Evolutionary conservation across 2,888 invertebrate genomes (phyloP).

Genomic region (Nomada fucata): DNA sequence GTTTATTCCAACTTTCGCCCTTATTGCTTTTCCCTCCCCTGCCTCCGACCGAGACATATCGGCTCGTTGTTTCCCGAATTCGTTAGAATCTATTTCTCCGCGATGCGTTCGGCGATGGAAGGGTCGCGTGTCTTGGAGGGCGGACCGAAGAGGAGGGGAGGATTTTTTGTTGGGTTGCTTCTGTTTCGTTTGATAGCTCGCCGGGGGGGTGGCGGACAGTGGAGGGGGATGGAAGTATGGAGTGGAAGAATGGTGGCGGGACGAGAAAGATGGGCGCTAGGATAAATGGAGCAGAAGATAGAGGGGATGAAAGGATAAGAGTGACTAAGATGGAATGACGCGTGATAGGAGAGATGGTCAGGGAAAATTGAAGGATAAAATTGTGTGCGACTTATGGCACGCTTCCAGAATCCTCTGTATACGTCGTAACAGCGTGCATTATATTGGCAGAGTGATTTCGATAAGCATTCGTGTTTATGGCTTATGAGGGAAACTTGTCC

Average conservation of each 20-base stretch:
- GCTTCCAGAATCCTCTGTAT: conserved; percentile 28
- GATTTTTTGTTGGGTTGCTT: not conserved
- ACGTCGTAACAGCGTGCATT: conserved; percentile 9
- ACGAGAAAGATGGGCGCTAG: conserved; percentile 15
- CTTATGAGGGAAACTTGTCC: conserved; percentile 4
- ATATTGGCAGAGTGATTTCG: conserved; percentile 12
- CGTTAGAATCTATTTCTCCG: not conserved
- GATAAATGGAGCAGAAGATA: conserved; percentile 29
- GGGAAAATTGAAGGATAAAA: conserved; percentile 52
- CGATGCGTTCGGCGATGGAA: not conserved
- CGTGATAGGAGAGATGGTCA: conserved; percentile 26
- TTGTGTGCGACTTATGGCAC: conserved; percentile 55
- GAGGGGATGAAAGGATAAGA: not conserved
- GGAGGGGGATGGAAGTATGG: not conserved
- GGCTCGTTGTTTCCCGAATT: not conserved
- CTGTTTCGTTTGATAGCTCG: not conserved
- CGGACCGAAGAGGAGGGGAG: not conserved
- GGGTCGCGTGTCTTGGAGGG: not conserved
- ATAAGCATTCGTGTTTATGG: conserved; percentile 34
- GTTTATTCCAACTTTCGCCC: not conserved
- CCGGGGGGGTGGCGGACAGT: not conserved
- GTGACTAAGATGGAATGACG: conserved; percentile 17
- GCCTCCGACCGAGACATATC: too few species aligned
- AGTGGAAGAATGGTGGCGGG: conserved; percentile 18
- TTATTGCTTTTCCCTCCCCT: not conserved